Percentiles rank a stretch among this genome's conserved stretches.
These are phyloP conservation scores for Ptychobarbus kaznakovi DNA, from an alignment of 2,797 vertebrate genomes.

Conservation along the genomic window DNA sequence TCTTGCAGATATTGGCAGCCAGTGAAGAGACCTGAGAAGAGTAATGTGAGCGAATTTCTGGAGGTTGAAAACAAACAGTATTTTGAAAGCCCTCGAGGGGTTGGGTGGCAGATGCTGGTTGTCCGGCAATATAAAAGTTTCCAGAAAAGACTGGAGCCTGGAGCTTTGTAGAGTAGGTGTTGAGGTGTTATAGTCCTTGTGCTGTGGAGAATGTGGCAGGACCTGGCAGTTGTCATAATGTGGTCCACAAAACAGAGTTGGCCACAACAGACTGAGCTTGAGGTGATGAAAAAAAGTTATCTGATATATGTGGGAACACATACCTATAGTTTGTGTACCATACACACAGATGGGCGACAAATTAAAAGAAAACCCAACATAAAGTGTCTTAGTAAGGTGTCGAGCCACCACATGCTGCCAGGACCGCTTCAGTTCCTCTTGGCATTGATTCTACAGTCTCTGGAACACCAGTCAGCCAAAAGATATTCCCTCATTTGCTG, in stretches of 20 bases:
- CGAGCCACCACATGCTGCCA: not conserved
- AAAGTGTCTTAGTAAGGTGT: not conserved
- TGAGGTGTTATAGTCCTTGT: slow-evolving; percentile 24
- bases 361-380: not conserved
- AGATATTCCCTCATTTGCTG: not conserved
- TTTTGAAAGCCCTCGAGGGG: slow-evolving; percentile 26
- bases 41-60: slow-evolving; percentile 34
- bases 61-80: slow-evolving; percentile 34
- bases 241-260: slow-evolving; percentile 21
- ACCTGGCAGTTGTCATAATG: slow-evolving; percentile 19
- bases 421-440: not conserved
- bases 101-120: slow-evolving; percentile 41
- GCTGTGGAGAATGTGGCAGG: slow-evolving; percentile 26
- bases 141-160: slow-evolving; percentile 24
- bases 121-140: slow-evolving; percentile 18
- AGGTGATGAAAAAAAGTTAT: not conserved
- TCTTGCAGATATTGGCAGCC: slow-evolving; percentile 37
- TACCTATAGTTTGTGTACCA: not conserved
- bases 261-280: slow-evolving; percentile 55
- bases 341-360: not conserved
- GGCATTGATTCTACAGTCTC: not conserved
- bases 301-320: not conserved
- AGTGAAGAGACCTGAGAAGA: slow-evolving; percentile 20
- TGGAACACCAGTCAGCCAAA: not conserved
- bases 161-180: slow-evolving; percentile 12